Evolutionary conservation across 2,113 vertebrate species (phyloP).

Genomic region (Fulica atra): DNA sequence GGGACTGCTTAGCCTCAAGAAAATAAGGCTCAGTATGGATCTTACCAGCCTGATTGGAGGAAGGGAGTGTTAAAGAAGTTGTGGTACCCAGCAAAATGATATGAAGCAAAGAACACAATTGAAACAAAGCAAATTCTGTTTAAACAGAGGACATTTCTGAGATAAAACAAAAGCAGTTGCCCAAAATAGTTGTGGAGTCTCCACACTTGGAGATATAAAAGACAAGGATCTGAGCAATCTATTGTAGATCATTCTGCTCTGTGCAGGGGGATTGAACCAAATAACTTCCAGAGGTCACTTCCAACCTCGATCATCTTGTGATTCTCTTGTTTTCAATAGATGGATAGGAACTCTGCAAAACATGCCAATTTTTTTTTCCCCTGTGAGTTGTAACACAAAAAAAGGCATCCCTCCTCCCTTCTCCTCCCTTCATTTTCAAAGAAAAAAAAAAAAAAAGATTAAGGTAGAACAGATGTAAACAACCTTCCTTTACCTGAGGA

Average conservation of each 20-base stretch:
- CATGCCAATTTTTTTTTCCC: background rate
- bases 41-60: background rate
- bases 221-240: background rate
- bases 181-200: background rate
- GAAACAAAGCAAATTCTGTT: background rate
- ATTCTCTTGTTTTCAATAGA: background rate
- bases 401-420: background rate
- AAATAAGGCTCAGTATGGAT: background rate
- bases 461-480: background rate
- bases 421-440: rapidly evolving
- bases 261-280: background rate
- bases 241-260: background rate
- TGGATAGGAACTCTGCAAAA: background rate
- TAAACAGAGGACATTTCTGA: background rate
- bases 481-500: background rate
- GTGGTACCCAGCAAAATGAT: background rate
- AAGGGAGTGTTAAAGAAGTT: background rate
- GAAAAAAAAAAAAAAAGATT: background rate
- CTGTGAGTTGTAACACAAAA: background rate
- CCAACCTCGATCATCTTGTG: background rate
- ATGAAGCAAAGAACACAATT: background rate
- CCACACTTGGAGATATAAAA: background rate
- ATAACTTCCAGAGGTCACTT: background rate
- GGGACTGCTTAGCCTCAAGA: background rate
- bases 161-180: background rate